Base-by-base conservation (phyloP, 1,140 invertebrate species). In the Catajapyx aquilonaris region DNA sequence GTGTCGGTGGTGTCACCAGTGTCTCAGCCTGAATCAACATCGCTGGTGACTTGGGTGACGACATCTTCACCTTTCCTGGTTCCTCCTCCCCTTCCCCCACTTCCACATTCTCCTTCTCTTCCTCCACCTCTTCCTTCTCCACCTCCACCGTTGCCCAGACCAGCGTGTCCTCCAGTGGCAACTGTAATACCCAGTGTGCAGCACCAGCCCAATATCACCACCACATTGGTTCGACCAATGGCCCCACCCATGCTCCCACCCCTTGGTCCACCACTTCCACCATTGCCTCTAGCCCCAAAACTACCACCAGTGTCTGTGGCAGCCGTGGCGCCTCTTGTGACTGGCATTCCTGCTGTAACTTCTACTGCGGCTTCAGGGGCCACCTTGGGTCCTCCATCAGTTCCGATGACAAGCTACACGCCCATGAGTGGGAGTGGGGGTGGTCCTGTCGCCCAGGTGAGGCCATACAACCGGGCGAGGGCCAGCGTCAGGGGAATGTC, bases 301-400 rank as follows among this genome's bases (percentile, higher is more conserved):
- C 25, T 28, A 10, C 9, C 25, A n/a, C 9, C 25, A 28, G 25
- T n/a, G 25, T n/a, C 25, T n/a, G n/a, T n/a, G n/a, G n/a, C n/a
- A n/a, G n/a, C n/a, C n/a, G n/a, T n/a, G n/a, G n/a, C n/a, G n/a
- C n/a, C n/a, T n/a, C n/a, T n/a, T n/a, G n/a, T n/a, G n/a, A n/a
- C n/a, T n/a, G n/a, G n/a, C n/a, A n/a, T n/a, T n/a, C n/a, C n/a
- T n/a, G n/a, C n/a, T n/a, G n/a, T 34, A 34, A 15, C n/a, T 15
- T 15, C 7, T 34, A 34, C 32, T 34, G 25, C 25, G n/a, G 25
- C 25, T n/a, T n/a, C n/a, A n/a, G n/a, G n/a, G n/a, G n/a, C n/a
- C n/a, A n/a, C n/a, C n/a, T n/a, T n/a, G n/a, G n/a, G n/a, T n/a
- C n/a, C n/a, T n/a, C n/a, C n/a, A n/a, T n/a, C n/a, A n/a, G n/a